Evolutionary conservation across 2,888 invertebrate genomes (phyloP), one percentile per base, ranked within the genome.

Genomic region (Drosophila emarginata): DNA sequence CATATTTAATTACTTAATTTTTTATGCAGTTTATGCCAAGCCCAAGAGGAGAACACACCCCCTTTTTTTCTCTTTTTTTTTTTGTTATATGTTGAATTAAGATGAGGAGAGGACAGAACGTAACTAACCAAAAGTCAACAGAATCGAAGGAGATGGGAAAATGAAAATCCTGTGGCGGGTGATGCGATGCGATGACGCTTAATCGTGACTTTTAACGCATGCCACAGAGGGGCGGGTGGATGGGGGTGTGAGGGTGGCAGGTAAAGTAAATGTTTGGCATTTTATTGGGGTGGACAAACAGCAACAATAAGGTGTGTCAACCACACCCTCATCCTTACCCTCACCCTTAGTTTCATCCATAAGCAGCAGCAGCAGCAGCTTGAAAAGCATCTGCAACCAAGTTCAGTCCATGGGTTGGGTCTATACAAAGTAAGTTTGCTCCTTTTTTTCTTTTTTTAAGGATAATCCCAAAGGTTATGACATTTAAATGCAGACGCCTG

Each of bases 1-100:
- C 45, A 61, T 73, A 78, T 79, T 86, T 88, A 89, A 90, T 91
- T 89, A 87, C 89, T 89, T 87, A 79, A 90, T 90, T 91, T 90
- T 91, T 89, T 89, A 90, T 88, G 91, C 89, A 88, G 84, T 87
- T 84, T 78, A 86, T 78, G 79, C 82, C 80, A 76, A 86, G 72
- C 84, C 81, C 76, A 80, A 36, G 54, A 65, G 18, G 54, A 40
- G 39, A 52, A 57, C 53, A 69, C 60, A 64, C 74, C 59, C 66
- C 59, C 61, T 53, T 53, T 45, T 18, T 0, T 2, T 28, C 4
- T 28, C 28, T 6, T 28, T 28, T 28, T 28, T 28, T 2, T 28
- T 28, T 28, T 28, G 5, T 28, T 28, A 6, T 28, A 28, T 28
- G 9, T 32, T 45, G 45, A 28, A 9, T 52, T 32, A 9, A 28